Evolutionary conservation across 2,888 invertebrate genomes (phyloP).

Genomic region (Galerucella calmariensis): DNA sequence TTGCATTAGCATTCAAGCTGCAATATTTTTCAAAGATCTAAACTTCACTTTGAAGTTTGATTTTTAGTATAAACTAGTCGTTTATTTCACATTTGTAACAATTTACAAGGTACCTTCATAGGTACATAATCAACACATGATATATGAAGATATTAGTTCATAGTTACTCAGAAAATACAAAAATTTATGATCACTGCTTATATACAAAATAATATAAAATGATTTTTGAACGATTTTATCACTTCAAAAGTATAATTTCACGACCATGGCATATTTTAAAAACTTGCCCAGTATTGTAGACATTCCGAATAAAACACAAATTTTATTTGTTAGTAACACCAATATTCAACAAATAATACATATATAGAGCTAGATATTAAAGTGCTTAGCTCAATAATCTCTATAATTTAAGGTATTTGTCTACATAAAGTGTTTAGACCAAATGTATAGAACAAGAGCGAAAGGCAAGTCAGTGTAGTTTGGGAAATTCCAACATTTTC

Average conservation of each 20-base stretch:
- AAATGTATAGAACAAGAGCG: background rate
- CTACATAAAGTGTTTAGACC: background rate
- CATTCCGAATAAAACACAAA: background rate
- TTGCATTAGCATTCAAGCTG: conserved; percentile 1
- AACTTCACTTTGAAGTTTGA: background rate
- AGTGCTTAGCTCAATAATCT: background rate
- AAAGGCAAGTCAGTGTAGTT: background rate
- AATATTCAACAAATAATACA: background rate
- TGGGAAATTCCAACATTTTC: too few relatives aligned
- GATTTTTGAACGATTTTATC: conserved; percentile 1
- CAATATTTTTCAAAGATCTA: background rate
- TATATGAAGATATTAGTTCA: background rate
- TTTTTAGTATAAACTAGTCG: background rate
- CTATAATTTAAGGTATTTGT: background rate
- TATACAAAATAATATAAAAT: background rate
- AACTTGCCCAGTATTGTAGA: background rate
- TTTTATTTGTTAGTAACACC: background rate
- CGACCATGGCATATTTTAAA: background rate
- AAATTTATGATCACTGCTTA: background rate
- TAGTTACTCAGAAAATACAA: background rate
- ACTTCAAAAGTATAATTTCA: background rate
- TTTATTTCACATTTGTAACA: background rate
- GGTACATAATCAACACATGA: background rate
- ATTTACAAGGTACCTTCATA: background rate
- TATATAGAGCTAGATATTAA: background rate